Evolutionary conservation across 2,888 invertebrate species (phyloP), one percentile per base, ranked within the genome.

Genomic region (Leptothorax acervorum): DNA sequence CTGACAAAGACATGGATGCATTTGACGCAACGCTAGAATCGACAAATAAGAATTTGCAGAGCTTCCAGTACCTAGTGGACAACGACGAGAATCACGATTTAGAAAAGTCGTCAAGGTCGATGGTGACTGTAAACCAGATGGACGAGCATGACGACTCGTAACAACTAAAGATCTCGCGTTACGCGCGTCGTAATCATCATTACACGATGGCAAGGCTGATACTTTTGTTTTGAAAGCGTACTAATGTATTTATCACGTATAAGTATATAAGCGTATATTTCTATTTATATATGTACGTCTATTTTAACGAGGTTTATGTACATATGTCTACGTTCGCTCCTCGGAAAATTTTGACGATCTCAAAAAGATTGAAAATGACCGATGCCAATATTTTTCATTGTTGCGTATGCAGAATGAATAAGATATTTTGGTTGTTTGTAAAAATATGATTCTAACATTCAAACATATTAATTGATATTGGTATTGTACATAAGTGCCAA

Each of bases 1-100:
- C 88, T 28, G 86, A 70, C 93, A 94, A 93, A 93, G 95, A 85
- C 89, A 95, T 96, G 93, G 96, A 96, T 91, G 95, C 96, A 48
- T 96, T 96, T 92, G 96, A 95, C 87, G 95, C 96, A 35, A 95
- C 96, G 60, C 95, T 96, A 83, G 95, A 95, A 65, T 95, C 96
- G 60, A 94, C 96, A 0, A 96, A 96, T 70, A 96, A 96, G 70
- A 95, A 96, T 90, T 93, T 96, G 87, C 96, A 96, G 87, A 95
- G 95, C 91, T 96, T 96, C 92, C 95, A 96, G 87, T 96, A 96
- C 90, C 66, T 84, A 55, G 92, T 96, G 86, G 95, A 96, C 23
- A 83, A 86, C 28, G 86, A 87, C 51, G 88, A 90, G 18, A 84
- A 86, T 95, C 95, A 89, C 94, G 95, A 82, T 53, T 63, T 88